These are phyloP conservation scores for Cartodere bifasciata DNA, from an alignment of 2,888 invertebrate species.

Conservation along the genomic window DNA sequence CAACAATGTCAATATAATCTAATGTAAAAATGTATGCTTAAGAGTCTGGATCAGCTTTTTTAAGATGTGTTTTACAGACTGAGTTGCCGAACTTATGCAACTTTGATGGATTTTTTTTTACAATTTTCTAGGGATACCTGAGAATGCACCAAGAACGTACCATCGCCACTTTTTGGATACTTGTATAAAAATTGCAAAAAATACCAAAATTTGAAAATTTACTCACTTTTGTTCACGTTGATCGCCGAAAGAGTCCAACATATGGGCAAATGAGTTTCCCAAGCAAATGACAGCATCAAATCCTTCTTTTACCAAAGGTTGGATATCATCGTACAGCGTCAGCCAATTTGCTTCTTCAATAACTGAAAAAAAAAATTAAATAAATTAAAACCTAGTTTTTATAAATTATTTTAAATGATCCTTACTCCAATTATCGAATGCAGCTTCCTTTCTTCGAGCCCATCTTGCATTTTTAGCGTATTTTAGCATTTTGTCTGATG, in stretches of 20 bases:
- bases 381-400: constrained; percentile 8
- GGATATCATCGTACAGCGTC: constrained; percentile 61
- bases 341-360: constrained; percentile 91
- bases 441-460: constrained; percentile 63
- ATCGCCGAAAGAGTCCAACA: constrained; percentile 67
- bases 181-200: too few species aligned
- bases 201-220: constrained; percentile 5
- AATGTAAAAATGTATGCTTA: too few species aligned
- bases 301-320: constrained; percentile 46
- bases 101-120: too few species aligned
- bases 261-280: constrained; percentile 85
- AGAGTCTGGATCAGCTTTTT: too few species aligned
- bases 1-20: too few species aligned
- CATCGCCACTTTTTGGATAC: too few species aligned
- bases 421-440: constrained; percentile 78
- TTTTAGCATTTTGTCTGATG: constrained; percentile 88
- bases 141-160: too few species aligned
- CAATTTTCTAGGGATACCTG: too few species aligned
- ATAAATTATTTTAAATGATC: constrained; percentile 9
- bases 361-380: constrained; percentile 38
- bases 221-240: constrained; percentile 59
- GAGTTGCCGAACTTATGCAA: too few species aligned
- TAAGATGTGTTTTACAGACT: too few species aligned
- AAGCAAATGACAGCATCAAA: constrained; percentile 85
- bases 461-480: constrained; percentile 77